Base-by-base conservation (phyloP, 2,113 vertebrate genomes). In the Regulus satrapa region DNA sequence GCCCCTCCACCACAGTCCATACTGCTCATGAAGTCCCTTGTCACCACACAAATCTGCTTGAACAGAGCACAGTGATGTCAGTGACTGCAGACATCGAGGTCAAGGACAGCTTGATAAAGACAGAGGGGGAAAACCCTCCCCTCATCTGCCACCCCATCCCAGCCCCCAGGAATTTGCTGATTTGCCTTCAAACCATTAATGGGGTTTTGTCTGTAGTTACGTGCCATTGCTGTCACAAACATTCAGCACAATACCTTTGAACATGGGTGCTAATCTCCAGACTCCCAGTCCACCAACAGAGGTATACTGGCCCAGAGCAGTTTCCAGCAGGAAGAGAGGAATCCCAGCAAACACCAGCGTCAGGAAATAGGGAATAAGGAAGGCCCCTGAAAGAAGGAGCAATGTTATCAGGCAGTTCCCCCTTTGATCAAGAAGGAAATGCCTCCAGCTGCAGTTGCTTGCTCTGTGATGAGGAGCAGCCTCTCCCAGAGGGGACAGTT, bases 221-320 rank as follows among this genome's bases (percentile, higher is more conserved):
- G 0, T 79, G 31, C 18, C 18, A 24, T 8, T 16, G 0, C 18
- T 55, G 74, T 20, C 40, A 43, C 51, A 74, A 38, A 88, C 38
- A 55, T 13, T 8, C 8, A 55, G 41, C 17, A 82, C 75, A 85
- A 67, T 97, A 99, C 99, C 99, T 98, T 99, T 99, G 98, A 99
- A 99, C 99, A 99, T 99, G 5, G 99, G 99, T 12, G 99, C 96
- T 76, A 99, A 98, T 95, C 97, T 99, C 99, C 99, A 99, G 58
- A 99, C 99, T 13, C 99, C 99, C 10, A 99, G 95, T 6, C 99
- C 99, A 2, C 99, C 99, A 1, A 99, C 97, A 15, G 99, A 98
- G 18, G 98, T 99, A 95, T 98, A 99, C 86, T 99, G 99, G 52
- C 99, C 99, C 67, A 99, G 97, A 51, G 99, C 89, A 0, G 99